Evolutionary conservation across 2,797 vertebrate genomes (phyloP), one percentile per base, ranked within the genome.

Genomic region (Gadopsis bispinosus): DNA sequence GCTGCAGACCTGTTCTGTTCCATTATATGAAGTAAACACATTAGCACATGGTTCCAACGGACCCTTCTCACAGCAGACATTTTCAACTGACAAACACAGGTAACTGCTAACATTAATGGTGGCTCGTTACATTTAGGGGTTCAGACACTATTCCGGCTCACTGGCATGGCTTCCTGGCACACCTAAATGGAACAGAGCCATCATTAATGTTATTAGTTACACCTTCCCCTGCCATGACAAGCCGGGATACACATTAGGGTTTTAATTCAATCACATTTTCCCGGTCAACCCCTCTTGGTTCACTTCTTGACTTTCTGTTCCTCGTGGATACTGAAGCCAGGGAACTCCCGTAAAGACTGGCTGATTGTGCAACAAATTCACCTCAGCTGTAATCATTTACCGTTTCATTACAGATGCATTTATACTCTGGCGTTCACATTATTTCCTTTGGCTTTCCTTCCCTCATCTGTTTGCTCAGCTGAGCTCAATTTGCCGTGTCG

Each of bases 161-260:
- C 26, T 29, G 35, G 19, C 29, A 22, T 9, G n/a, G 7, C 19
- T 55, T 55, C 61, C 41, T 66, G 79, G 26, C 72, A 50, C 61
- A 43, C 55, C 19, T 8, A 26, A 50, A 67, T 56, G 61, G 68
- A 72, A 3, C 16, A 6, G 19, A 56, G 68, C 67, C 33, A 35
- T 61, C 45, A 59, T 63, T 73, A 68, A 68, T 81, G 51, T 68
- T 31, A 56, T 69, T n/a, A 62, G 62, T 67, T 68, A 35, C 63
- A 55, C 17, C 48, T 78, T 65, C 69, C 13, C 47, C 47, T 56
- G 56, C 37, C 29, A 2, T 53, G 33, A 53, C 19, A 31, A 39
- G 53, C 63, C 6, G 31, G 72, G 41, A 76, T n/a, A 9, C 41
- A 65, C 60, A 11, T 35, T 61, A 0, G 13, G 41, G 26, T 41